A percentile compares a stretch with the other conserved stretches of the same genome.
Evolutionary conservation across 1,140 invertebrate genomes (phyloP).

Genomic region (Drosophila neocordata): DNA sequence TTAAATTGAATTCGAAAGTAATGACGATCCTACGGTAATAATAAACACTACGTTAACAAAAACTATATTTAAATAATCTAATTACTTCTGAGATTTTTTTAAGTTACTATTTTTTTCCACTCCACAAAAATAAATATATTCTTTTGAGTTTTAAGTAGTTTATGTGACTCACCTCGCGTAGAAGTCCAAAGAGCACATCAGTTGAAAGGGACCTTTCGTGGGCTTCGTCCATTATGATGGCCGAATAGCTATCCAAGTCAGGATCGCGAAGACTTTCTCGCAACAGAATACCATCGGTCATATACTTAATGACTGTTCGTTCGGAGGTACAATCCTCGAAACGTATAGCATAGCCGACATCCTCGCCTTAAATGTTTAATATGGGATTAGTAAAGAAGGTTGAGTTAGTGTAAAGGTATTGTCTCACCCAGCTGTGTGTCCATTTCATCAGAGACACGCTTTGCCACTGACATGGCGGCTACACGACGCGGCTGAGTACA

Average conservation of each 20-base stretch:
- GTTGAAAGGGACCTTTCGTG: slow-evolving; percentile 98
- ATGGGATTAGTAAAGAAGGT: neutral
- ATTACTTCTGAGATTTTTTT: too few species aligned
- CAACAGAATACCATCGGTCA: slow-evolving; percentile 99
- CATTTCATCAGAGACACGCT: slow-evolving; percentile 99
- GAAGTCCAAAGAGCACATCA: slow-evolving; percentile 98
- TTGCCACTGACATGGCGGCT: slow-evolving; percentile 99
- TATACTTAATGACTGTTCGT: slow-evolving; percentile 98
- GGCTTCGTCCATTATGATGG: slow-evolving; percentile 99
- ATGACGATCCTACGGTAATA: too few species aligned
- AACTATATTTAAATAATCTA: too few species aligned
- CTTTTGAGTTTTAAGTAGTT: too few species aligned
- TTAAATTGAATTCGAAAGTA: too few species aligned
- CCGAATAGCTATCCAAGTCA: slow-evolving; percentile 97
- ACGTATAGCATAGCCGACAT: slow-evolving; percentile 99
- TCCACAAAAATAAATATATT: too few species aligned
- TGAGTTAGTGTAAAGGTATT: neutral
- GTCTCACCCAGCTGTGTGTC: slow-evolving; percentile 89
- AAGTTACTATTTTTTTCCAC: too few species aligned
- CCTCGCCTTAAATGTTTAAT: slow-evolving; percentile 85
- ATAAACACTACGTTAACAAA: too few species aligned
- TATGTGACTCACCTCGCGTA: slow-evolving; percentile 91
- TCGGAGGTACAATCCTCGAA: slow-evolving; percentile 99
- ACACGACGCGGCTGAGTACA: slow-evolving; percentile 97
- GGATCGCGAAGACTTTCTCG: slow-evolving; percentile 97